A percentile compares a stretch with the other conserved stretches of the same genome.
phyloP scores from a whole-genome alignment of 2,797 vertebrate genomes.

The Micromesistius poutassou region DNA sequence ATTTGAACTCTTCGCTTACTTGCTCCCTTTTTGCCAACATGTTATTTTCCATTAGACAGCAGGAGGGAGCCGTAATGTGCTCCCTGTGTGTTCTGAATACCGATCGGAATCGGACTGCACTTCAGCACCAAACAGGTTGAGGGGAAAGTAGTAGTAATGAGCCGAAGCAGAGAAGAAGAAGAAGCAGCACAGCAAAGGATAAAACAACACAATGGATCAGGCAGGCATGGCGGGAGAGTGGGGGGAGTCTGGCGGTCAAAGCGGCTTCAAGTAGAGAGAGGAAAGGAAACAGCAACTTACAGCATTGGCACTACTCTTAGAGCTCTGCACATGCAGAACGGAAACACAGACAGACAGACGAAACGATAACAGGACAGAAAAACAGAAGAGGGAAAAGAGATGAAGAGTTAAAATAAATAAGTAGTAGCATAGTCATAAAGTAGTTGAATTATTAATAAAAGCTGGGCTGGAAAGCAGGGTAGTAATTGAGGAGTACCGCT shows the following conservation, averaged over 20 bases:
- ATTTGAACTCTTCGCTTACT: background rate
- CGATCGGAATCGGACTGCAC: conserved; percentile 13
- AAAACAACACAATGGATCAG: conserved; percentile 62
- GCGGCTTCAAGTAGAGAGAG: conserved; percentile 60
- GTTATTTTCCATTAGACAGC: background rate
- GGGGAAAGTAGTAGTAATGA: conserved; percentile 34
- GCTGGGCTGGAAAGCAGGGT: conserved; percentile 19
- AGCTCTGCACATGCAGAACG: conserved; percentile 95
- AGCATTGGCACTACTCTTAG: conserved; percentile 98
- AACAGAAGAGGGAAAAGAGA: conserved; percentile 38
- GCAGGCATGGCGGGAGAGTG: conserved; percentile 54
- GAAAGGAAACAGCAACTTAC: conserved; percentile 85
- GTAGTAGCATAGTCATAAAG: conserved; percentile 44
- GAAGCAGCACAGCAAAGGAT: conserved; percentile 47
- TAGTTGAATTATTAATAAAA: conserved; percentile 38
- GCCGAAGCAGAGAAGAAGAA: conserved; percentile 48
- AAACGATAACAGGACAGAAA: conserved; percentile 68
- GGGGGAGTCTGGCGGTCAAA: conserved; percentile 34
- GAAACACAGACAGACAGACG: conserved; percentile 82
- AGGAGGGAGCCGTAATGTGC: no score
- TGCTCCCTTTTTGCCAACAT: background rate
- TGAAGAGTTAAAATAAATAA: conserved; percentile 71
- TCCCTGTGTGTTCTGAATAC: conserved; percentile 29
- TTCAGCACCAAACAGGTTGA: conserved; percentile 9
- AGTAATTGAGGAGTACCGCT: background rate